Base-by-base conservation (phyloP, 2,113 vertebrate genomes). In the Antennarius striatus region DNA sequence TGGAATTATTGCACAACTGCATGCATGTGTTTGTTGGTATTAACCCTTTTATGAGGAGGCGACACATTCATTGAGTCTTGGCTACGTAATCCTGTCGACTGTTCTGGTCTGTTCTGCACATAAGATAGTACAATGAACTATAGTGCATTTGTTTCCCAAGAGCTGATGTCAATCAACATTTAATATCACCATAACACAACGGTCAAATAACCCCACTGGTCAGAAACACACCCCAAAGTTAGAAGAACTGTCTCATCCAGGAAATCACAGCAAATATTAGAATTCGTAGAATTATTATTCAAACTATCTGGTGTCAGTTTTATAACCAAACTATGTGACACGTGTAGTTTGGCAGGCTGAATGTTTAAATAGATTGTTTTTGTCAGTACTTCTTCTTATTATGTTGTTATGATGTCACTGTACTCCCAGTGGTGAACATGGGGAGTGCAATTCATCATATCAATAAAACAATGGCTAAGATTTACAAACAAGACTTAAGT, bases 41-140 rank as follows among this genome's bases (percentile, higher is more conserved):
- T 10, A 63, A 8, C 46, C 6, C 15, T 53, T 57, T 17, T 50
- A 12, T 54, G 14, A 13, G 63, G 58, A 73, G 61, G 70, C 66
- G 29, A 39, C 50, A 54, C 56, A 15, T 16, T 71, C 40, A 36
- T 57, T 28, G 15, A 58, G 63, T 50, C 39, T 71, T 36, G 5
- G 39, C 6, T 55, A 40, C 66, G 0, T 56, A 52, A 66, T 74
- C 29, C 63, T 47, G 14, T 68, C 32, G 53, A n/a, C 59, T 81
- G 6, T 77, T 77, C 64, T 64, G 3, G 56, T 56, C 39, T 15
- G 67, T 45, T 45, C 29, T 17, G 50, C 9, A 28, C n/a, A 36
- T 61, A 51, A 56, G 45, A 56, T 22, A 22, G 22, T 22, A 22
- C 22, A 22, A 22, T 63, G 54, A 64, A 2, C 15, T 52, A 52